A percentile compares a stretch with the other conserved stretches of the same genome.
Evolutionary conservation across 2,797 vertebrate genomes (phyloP).

Genomic region (Cynopterus sphinx): DNA sequence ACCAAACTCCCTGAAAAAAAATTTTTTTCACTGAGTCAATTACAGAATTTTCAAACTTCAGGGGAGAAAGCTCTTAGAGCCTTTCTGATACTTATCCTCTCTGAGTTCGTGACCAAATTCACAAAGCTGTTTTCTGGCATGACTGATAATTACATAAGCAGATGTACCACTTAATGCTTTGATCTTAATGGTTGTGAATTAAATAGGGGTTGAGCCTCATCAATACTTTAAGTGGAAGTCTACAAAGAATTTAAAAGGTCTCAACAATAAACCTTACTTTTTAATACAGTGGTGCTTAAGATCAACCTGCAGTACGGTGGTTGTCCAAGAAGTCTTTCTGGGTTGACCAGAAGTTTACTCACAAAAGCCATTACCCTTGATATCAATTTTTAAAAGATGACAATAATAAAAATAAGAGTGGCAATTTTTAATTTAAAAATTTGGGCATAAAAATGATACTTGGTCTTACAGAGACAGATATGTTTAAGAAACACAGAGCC

Average conservation of each 20-base stretch:
- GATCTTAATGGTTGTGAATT: conserved; percentile 56
- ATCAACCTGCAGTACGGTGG: neutral
- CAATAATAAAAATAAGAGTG: neutral
- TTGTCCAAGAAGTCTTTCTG: neutral
- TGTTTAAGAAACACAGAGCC: neutral
- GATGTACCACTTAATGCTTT: conserved; percentile 56
- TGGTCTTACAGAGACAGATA: neutral
- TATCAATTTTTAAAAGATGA: neutral
- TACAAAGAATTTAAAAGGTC: neutral
- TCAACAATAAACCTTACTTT: neutral
- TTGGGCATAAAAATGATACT: neutral
- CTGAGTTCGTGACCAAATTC: conserved; percentile 52
- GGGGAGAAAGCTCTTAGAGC: neutral
- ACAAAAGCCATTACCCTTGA: neutral
- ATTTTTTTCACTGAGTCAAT: neutral
- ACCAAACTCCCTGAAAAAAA: conserved; percentile 33
- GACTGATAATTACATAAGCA: conserved; percentile 38
- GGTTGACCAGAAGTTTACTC: neutral
- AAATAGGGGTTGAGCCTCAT: conserved; percentile 41
- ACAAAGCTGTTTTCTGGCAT: conserved; percentile 42
- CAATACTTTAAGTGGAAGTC: conserved; percentile 7
- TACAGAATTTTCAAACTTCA: neutral
- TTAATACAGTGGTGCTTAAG: neutral
- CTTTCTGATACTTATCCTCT: conserved; percentile 31
- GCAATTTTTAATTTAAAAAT: conserved; percentile 15